phyloP scores from a whole-genome alignment of 2,888 invertebrate genomes.

The Chymomyza caudatula region DNA sequence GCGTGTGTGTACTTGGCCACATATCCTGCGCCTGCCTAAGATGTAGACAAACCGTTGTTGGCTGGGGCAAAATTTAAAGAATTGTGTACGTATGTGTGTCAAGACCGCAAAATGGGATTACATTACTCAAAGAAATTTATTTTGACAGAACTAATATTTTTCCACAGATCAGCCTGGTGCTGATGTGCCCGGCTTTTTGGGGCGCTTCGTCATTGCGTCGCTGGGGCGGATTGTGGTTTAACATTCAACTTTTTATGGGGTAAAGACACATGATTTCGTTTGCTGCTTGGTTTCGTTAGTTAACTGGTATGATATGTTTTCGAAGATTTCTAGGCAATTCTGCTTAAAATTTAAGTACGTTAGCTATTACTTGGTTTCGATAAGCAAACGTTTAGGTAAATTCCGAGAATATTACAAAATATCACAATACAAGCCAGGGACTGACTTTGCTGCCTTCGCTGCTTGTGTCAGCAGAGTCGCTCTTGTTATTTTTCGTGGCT shows the following conservation, averaged over 20 bases:
- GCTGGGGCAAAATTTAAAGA: conserved; percentile 32
- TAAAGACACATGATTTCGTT: background rate
- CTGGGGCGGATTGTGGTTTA: background rate
- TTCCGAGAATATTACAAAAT: too few relatives aligned
- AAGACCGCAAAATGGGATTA: conserved; percentile 75
- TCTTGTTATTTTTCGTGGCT: too few relatives aligned
- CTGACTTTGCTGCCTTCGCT: too few relatives aligned
- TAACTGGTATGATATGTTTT: background rate
- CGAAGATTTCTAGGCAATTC: background rate
- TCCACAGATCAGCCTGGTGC: conserved; percentile 57
- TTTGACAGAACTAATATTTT: conserved; percentile 77
- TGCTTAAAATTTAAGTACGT: too few relatives aligned
- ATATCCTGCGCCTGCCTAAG: conserved; percentile 11
- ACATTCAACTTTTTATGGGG: background rate
- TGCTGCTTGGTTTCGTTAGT: background rate
- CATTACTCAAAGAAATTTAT: conserved; percentile 77
- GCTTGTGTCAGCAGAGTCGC: too few relatives aligned
- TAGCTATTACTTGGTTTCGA: too few relatives aligned
- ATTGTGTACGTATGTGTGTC: conserved; percentile 48
- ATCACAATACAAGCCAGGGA: too few relatives aligned
- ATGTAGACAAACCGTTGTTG: background rate
- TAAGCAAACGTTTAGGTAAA: too few relatives aligned
- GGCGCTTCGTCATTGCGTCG: background rate
- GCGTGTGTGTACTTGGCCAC: conserved; percentile 32
- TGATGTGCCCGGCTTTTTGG: conserved; percentile 25